Evolutionary conservation across 2,113 vertebrate species (phyloP).

Genomic region (Chascanopsetta lugubris): DNA sequence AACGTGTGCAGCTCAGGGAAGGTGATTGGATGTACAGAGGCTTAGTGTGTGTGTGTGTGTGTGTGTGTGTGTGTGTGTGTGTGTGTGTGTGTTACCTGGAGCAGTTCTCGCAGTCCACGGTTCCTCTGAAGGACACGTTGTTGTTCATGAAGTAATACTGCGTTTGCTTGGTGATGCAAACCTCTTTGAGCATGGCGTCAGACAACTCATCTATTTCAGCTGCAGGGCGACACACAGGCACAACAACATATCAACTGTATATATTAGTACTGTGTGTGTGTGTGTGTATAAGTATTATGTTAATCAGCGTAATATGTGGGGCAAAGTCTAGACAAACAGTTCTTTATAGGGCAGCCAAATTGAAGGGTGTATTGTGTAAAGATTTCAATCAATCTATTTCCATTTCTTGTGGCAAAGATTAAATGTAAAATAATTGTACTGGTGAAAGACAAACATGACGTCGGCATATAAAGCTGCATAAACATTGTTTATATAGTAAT

Average conservation of each 20-base stretch:
- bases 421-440: too few relatives aligned
- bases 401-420: too few relatives aligned
- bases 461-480: too few relatives aligned
- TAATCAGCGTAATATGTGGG: background rate
- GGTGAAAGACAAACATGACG: too few relatives aligned
- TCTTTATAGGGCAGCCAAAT: too few relatives aligned
- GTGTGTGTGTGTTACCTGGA: slow-evolving; percentile 84
- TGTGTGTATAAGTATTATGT: too few relatives aligned
- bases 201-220: slow-evolving; percentile 86
- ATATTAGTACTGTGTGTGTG: too few relatives aligned
- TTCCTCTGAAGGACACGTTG: slow-evolving; percentile 84
- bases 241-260: background rate
- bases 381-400: too few relatives aligned
- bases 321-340: background rate
- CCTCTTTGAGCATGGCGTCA: slow-evolving; percentile 84
- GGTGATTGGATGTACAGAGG: background rate
- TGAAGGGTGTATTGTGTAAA: too few relatives aligned
- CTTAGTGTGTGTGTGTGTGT: too few relatives aligned
- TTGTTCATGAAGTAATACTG: slow-evolving; percentile 91
- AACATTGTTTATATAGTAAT: too few relatives aligned
- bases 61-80: slow-evolving; percentile 14
- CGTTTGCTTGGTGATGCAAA: slow-evolving; percentile 95
- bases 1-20: slow-evolving; percentile 8
- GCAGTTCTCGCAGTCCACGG: slow-evolving; percentile 90
- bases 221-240: slow-evolving; percentile 55